These are phyloP conservation scores for Spatulosminthurus flaviceps DNA, from an alignment of 2,888 invertebrate species.

Conservation along the genomic window DNA sequence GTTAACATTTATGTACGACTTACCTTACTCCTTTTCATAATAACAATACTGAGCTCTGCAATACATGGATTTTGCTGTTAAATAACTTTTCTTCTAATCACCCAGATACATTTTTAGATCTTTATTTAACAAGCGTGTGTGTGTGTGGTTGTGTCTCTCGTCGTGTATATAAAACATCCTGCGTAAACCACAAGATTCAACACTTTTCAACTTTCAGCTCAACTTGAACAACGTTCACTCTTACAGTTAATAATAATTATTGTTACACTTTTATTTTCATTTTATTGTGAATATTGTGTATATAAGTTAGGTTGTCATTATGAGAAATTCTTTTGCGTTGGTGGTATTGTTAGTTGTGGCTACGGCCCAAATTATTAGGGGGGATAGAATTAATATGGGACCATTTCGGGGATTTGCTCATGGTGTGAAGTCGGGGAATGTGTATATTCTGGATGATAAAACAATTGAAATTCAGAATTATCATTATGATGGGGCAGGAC, in stretches of 20 bases:
- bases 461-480: slow-evolving; percentile 26
- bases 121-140: neutral
- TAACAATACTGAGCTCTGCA: neutral
- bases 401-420: slow-evolving; percentile 23
- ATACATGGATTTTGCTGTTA: slow-evolving; percentile 10
- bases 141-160: no score
- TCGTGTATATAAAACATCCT: slow-evolving; percentile 10
- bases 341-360: neutral
- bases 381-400: neutral
- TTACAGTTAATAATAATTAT: no score
- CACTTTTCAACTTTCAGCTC: slow-evolving; percentile 4
- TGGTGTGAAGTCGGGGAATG: slow-evolving; percentile 34
- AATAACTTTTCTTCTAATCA: slow-evolving; percentile 24
- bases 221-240: neutral
- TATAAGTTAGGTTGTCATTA: no score
- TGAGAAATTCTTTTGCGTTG: neutral
- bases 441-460: slow-evolving; percentile 42
- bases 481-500: slow-evolving; percentile 31
- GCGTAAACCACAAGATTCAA: neutral
- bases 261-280: no score
- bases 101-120: slow-evolving; percentile 26
- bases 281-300: no score
- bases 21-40: neutral
- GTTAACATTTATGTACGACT: neutral
- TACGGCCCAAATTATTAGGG: neutral